Evolutionary conservation across 92 coral and sea anemone genomes (phyloP).

Genomic region (Palythoa grandis): DNA sequence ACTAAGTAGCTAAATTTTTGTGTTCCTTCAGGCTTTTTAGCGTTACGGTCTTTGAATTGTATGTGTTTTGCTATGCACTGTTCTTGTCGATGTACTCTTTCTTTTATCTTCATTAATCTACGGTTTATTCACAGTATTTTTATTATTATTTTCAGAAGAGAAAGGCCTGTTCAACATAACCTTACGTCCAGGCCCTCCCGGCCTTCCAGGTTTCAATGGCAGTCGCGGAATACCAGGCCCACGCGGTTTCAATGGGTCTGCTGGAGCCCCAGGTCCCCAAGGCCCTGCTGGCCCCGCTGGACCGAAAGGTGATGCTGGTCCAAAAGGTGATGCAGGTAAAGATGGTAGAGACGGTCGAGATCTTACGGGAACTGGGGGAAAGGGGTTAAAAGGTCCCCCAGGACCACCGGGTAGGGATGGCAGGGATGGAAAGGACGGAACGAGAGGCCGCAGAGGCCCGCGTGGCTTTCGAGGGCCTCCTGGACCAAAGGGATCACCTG

Average conservation of each 20-base stretch:
- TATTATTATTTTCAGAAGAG: not conserved
- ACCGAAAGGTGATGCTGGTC: conserved; percentile 58
- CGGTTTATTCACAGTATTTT: not conserved
- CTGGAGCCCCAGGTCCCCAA: conserved; percentile 59
- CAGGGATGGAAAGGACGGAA: conserved; percentile 39
- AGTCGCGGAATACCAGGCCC: conserved; percentile 1
- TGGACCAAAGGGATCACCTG: conserved; percentile 43
- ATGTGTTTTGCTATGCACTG: too few relatives aligned
- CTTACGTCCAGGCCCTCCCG: conserved; percentile 14
- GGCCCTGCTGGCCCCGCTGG: conserved; percentile 55
- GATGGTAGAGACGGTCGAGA: conserved; percentile 64
- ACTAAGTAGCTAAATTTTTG: too few relatives aligned
- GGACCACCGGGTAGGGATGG: conserved; percentile 65
- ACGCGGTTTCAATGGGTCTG: conserved; percentile 31
- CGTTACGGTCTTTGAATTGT: too few relatives aligned
- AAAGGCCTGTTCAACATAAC: conserved; percentile 26
- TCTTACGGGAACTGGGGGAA: conserved; percentile 39
- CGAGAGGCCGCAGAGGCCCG: conserved; percentile 33
- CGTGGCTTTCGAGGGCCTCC: conserved; percentile 55
- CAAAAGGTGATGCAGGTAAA: conserved; percentile 60
- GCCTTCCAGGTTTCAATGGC: conserved; percentile 20
- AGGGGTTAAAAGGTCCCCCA: conserved; percentile 56
- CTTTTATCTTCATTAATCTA: not conserved
- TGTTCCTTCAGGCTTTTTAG: too few relatives aligned
- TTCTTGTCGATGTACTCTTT: too few relatives aligned